phyloP scores from a whole-genome alignment of 2,113 vertebrate genomes.

The Genyomyrus donnyi region DNA sequence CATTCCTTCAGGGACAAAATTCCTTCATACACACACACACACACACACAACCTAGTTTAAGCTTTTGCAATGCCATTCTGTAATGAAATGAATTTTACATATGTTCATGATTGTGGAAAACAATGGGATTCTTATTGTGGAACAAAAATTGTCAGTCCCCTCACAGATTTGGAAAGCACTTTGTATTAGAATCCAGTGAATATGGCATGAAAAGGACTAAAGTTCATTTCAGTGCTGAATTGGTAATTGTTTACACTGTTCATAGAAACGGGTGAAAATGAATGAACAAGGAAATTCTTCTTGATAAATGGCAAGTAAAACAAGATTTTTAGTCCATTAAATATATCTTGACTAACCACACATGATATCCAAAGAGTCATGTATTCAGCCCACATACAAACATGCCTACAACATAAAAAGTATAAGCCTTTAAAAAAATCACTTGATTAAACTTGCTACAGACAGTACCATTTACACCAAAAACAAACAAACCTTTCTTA shows the following conservation, averaged over 20 bases:
- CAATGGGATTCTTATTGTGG: not conserved
- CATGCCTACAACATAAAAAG: not conserved
- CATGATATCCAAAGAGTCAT: not conserved
- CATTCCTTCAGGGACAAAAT: not conserved
- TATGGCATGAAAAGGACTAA: not conserved
- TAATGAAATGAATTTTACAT: not conserved
- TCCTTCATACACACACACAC: not conserved
- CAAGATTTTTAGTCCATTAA: not conserved
- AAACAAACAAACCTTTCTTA: not conserved
- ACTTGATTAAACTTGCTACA: not conserved
- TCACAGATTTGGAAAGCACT: not conserved
- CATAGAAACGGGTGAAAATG: not conserved
- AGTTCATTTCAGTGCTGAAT: not conserved
- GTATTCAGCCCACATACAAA: not conserved
- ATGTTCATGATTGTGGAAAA: not conserved
- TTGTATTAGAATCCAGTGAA: not conserved
- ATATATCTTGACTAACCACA: not conserved
- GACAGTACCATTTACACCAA: not conserved
- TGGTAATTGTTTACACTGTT: not conserved
- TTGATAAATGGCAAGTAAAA: not conserved
- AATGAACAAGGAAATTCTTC: not conserved
- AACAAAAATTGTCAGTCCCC: not conserved
- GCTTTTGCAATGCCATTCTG: not conserved
- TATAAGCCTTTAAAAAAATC: not conserved
- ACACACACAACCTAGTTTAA: not conserved